These are phyloP conservation scores for Drosophila ustulata DNA, from an alignment of 2,888 invertebrate species.

Conservation along the genomic window DNA sequence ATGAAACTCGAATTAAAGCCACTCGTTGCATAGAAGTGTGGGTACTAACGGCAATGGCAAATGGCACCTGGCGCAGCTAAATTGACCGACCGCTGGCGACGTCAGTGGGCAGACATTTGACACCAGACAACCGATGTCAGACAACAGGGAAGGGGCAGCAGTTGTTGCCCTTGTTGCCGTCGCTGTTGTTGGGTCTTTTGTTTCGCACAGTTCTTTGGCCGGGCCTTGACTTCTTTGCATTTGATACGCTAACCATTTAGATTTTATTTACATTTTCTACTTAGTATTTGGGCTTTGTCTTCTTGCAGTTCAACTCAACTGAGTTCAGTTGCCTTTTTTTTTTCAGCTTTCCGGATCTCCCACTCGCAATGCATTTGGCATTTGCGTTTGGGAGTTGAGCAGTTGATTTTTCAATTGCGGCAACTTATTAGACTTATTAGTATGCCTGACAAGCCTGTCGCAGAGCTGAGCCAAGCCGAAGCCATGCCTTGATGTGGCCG, in stretches of 20 bases:
- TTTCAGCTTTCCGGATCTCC: constrained; percentile 25
- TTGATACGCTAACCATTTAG: constrained; percentile 60
- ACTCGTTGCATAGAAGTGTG: constrained; percentile 11
- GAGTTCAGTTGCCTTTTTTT: constrained; percentile 1
- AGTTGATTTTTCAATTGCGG: constrained; percentile 22
- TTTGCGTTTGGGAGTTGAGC: constrained; percentile 39
- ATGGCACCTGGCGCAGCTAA: constrained; percentile 51
- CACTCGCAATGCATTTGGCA: constrained; percentile 29
- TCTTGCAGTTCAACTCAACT: constrained; percentile 5
- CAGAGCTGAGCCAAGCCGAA: constrained; percentile 6
- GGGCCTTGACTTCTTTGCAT: constrained; percentile 74
- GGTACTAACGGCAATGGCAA: constrained; percentile 11
- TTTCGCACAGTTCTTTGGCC: constrained; percentile 60
- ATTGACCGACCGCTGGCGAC: constrained; percentile 17
- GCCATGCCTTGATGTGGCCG: constrained; percentile 28
- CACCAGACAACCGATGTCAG: constrained; percentile 51
- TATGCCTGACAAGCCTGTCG: constrained; percentile 64
- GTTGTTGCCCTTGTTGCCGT: constrained; percentile 31
- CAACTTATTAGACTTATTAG: constrained; percentile 56
- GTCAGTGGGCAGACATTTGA: constrained; percentile 67
- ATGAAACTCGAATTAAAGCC: constrained; percentile 63
- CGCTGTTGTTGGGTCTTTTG: constrained; percentile 38
- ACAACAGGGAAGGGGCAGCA: constrained; percentile 4
- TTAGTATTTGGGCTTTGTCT: constrained; percentile 25
- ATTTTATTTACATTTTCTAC: constrained; percentile 67